Evolutionary conservation across 2,888 invertebrate species (phyloP).

Genomic region (Morinoia aosen): DNA sequence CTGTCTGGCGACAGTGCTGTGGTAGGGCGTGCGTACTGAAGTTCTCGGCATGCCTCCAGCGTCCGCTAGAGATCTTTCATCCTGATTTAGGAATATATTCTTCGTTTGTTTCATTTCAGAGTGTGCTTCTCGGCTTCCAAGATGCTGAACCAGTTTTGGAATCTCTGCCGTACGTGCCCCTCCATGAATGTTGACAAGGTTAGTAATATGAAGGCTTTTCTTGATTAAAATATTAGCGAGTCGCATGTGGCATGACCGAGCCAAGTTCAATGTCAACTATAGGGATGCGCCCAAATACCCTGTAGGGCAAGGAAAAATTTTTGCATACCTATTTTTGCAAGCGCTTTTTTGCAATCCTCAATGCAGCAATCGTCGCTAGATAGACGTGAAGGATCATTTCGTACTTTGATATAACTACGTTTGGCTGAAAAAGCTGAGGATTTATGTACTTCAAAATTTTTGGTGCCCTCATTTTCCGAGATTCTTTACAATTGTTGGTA

Average conservation of each 20-base stretch:
- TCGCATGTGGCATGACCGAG: constrained; percentile 25
- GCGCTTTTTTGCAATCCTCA: neutral
- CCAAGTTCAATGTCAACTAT: neutral
- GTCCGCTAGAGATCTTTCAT: neutral
- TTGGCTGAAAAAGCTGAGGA: neutral
- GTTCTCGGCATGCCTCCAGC: constrained; percentile 7
- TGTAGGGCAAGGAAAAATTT: neutral
- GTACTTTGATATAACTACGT: neutral
- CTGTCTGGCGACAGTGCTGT: neutral
- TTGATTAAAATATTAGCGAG: constrained; percentile 28
- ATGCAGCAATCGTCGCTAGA: neutral
- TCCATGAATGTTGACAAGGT: constrained; percentile 98
- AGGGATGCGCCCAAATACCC: neutral
- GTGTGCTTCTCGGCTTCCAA: neutral
- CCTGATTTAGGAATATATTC: constrained; percentile 23
- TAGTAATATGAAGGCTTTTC: constrained; percentile 70
- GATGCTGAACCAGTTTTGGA: constrained; percentile 98
- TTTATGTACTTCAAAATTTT: too few species aligned
- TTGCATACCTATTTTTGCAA: neutral
- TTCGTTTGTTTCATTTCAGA: constrained; percentile 18
- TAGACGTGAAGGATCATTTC: neutral
- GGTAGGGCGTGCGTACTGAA: neutral
- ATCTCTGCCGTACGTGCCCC: constrained; percentile 95
- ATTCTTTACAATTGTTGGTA: too few species aligned
- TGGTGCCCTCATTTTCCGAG: too few species aligned